Evolutionary conservation across 2,888 invertebrate species (phyloP).

Genomic region (Malthinus seriepunctatus): DNA sequence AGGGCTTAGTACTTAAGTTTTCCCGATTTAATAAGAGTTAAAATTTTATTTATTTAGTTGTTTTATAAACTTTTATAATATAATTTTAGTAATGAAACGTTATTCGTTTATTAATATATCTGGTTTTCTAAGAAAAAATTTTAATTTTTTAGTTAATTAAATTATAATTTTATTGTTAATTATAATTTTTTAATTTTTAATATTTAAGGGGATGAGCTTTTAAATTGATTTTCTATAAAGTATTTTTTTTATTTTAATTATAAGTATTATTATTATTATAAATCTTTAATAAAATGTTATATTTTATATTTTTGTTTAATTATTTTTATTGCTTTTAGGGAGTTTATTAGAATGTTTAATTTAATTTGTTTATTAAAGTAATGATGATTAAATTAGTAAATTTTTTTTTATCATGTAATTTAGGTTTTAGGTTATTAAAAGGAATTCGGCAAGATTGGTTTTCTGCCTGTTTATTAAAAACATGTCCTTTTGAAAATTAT

Average conservation of each 20-base stretch:
- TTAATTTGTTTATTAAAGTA: slow-evolving; percentile 53
- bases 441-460: slow-evolving; percentile 67
- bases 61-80: slow-evolving; percentile 65
- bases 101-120: slow-evolving; percentile 69
- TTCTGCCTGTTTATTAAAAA: slow-evolving; percentile 78
- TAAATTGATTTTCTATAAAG: slow-evolving; percentile 61
- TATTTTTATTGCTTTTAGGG: slow-evolving; percentile 53
- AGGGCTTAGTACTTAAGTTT: slow-evolving; percentile 50
- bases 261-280: slow-evolving; percentile 63
- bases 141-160: slow-evolving; percentile 52
- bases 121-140: slow-evolving; percentile 69
- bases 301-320: slow-evolving; percentile 57
- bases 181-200: slow-evolving; percentile 53
- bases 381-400: slow-evolving; percentile 66
- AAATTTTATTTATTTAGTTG: slow-evolving; percentile 62
- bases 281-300: slow-evolving; percentile 55
- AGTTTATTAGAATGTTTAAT: slow-evolving; percentile 53
- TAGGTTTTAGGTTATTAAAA: slow-evolving; percentile 53
- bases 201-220: slow-evolving; percentile 65
- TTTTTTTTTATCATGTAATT: slow-evolving; percentile 42
- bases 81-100: slow-evolving; percentile 66
- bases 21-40: slow-evolving; percentile 69
- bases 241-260: slow-evolving; percentile 50
- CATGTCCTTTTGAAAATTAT: slow-evolving; percentile 68
- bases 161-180: slow-evolving; percentile 48